phyloP scores from a whole-genome alignment of 2,113 vertebrate species.

The Takifugu flavidus region DNA sequence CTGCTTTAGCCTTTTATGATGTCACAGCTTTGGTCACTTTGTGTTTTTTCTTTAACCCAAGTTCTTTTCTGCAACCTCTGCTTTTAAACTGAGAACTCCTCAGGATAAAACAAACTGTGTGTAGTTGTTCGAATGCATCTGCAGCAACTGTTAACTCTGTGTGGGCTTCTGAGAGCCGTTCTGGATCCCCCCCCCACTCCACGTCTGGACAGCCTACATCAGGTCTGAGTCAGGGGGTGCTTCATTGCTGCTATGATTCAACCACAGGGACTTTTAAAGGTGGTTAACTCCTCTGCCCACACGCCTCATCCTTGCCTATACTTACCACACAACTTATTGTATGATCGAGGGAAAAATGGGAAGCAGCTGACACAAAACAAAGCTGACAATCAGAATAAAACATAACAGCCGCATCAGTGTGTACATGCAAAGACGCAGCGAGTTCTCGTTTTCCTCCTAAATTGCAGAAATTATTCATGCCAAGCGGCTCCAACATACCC shows the following conservation, averaged over 20 bases:
- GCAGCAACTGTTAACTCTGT: constrained; percentile 38
- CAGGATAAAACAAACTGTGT: constrained; percentile 32
- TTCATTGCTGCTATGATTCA: constrained; percentile 46
- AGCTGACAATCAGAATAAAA: constrained; percentile 21
- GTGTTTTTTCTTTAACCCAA: background rate
- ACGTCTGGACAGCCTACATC: constrained; percentile 49
- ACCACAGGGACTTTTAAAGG: constrained; percentile 31
- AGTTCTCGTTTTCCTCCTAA: background rate
- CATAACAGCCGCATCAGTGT: constrained; percentile 19
- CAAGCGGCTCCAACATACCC: constrained; percentile 22
- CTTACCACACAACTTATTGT: constrained; percentile 19
- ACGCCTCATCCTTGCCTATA: constrained; percentile 23
- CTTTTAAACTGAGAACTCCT: constrained; percentile 18
- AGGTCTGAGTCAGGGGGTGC: constrained; percentile 53
- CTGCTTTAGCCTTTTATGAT: constrained; percentile 7
- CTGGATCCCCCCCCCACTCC: constrained; percentile 25
- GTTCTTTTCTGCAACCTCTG: constrained; percentile 18
- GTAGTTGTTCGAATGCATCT: constrained; percentile 59
- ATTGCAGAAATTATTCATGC: constrained; percentile 23
- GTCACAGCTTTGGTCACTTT: constrained; percentile 20
- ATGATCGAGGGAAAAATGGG: constrained; percentile 5
- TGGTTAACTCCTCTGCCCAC: constrained; percentile 34
- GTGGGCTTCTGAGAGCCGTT: constrained; percentile 59
- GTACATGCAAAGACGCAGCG: too few relatives aligned
- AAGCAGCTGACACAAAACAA: constrained; percentile 9